Base-by-base conservation (phyloP, 2,113 vertebrate species). In the Crypturellus undulatus region DNA sequence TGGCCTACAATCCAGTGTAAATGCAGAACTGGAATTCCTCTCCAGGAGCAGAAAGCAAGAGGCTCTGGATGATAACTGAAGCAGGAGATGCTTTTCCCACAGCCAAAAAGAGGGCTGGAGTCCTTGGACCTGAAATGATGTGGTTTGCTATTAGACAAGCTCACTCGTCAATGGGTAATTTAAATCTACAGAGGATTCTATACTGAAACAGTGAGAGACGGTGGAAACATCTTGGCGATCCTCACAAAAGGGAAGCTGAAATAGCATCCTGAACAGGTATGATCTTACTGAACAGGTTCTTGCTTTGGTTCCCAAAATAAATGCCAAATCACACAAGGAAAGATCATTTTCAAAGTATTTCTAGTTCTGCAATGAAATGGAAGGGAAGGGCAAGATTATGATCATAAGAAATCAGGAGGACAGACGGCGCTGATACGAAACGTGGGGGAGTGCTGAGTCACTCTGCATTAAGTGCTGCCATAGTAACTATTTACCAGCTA, bases 381-480 rank as follows among this genome's bases (percentile, higher is more conserved):
- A 51, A 36, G 86, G 62, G 77, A 47, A 32, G 54, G 68, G 30
- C n/a, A 56, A 69, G 52, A 30, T 64, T 83, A n/a, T 34, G 70
- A 45, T 49, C 1, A 4, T 12, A 54, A 81, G 49, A 58, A 88
- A 38, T 12, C 40, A 71, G 63, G 40, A 72, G 36, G 30, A 69
- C 63, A 93, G 84, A 62, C 4, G 28, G 49, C 7, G 5, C 82
- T 84, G 72, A 56, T 65, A 5, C 87, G 86, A 51, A 42, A 84
- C 20, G 67, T 79, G 86, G 69, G 73, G 63, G 78, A 94, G 70
- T 89, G 92, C 90, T 96, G 95, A 96, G 94, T 97, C 93, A 96
- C 67, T 79, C 77, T 89, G 70, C 20, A 14, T 79, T 75, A 30
- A 51, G 36, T 86, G 92, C 77, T 96, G 67, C 93, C 92, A 95